A percentile compares a stretch with the other conserved stretches of the same genome.
phyloP scores from a whole-genome alignment of 2,797 vertebrate species.

The Zalophus californianus region DNA sequence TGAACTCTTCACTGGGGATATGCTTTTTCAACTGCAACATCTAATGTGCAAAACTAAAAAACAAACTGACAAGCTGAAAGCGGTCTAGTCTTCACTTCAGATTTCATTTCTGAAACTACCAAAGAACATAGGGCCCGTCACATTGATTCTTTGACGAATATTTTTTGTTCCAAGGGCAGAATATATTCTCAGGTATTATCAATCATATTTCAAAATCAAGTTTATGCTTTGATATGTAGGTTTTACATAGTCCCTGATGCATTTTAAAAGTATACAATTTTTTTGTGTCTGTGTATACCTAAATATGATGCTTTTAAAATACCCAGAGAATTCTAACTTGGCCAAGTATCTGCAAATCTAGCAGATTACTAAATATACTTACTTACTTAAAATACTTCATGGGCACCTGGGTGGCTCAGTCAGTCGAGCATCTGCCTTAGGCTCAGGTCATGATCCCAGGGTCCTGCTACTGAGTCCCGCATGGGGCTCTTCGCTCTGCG shows the following conservation, averaged over 20 bases:
- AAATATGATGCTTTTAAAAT: conserved; percentile 19
- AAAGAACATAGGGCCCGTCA: conserved; percentile 7
- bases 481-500: too few relatives aligned
- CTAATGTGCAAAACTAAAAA: conserved; percentile 52
- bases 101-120: conserved; percentile 38
- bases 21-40: background rate
- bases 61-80: conserved; percentile 27
- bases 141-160: background rate
- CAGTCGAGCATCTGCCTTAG: too few relatives aligned
- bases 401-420: too few relatives aligned
- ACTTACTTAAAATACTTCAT: conserved; percentile 34
- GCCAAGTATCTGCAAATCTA: conserved; percentile 1
- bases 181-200: conserved; percentile 46
- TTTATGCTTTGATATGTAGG: background rate
- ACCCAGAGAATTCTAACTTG: background rate
- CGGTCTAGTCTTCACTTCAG: background rate
- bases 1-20: background rate
- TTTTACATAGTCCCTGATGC: conserved; percentile 13
- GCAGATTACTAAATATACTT: background rate
- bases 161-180: conserved; percentile 1
- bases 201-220: conserved; percentile 61
- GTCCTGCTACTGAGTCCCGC: too few relatives aligned
- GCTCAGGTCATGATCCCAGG: too few relatives aligned
- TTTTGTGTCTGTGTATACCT: background rate
- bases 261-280: conserved; percentile 22